A percentile compares a stretch with the other conserved stretches of the same genome.
phyloP scores from a whole-genome alignment of 1,140 invertebrate genomes.

The Sycophila sp. region DNA sequence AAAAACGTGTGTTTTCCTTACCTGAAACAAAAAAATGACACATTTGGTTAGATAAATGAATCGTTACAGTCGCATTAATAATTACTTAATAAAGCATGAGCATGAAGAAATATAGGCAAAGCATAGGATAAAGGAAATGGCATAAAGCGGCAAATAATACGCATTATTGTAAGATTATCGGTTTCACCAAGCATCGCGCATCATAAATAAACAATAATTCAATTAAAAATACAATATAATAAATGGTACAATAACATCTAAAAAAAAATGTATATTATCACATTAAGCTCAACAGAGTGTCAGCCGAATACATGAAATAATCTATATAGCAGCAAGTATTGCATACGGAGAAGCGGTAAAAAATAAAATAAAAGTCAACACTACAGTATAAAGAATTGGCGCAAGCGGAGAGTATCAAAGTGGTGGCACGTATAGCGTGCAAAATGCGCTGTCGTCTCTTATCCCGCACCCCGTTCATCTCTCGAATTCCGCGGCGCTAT shows the following conservation, averaged over 20 bases:
- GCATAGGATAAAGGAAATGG: conserved; percentile 16
- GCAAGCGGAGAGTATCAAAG: conserved; percentile 14
- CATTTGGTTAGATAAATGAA: background rate
- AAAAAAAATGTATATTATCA: background rate
- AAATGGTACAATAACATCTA: background rate
- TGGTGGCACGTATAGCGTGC: conserved; percentile 10
- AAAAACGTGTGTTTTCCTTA: conserved; percentile 49
- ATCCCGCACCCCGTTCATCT: conserved; percentile 31
- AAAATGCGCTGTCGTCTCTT: conserved; percentile 21
- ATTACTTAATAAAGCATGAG: too few relatives aligned
- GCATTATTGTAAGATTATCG: background rate
- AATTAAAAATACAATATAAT: background rate
- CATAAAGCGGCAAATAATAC: background rate
- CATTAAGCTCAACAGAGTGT: background rate
- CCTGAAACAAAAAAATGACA: conserved; percentile 54
- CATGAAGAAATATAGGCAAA: conserved; percentile 15
- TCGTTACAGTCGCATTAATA: too few relatives aligned
- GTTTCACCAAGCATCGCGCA: too few relatives aligned
- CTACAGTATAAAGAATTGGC: too few relatives aligned
- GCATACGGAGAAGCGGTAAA: too few relatives aligned
- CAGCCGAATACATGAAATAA: background rate
- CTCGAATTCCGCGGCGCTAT: conserved; percentile 23
- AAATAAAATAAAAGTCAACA: too few relatives aligned
- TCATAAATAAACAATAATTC: conserved; percentile 1
- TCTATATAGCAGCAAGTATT: too few relatives aligned